Evolutionary conservation across 1,140 invertebrate genomes (phyloP).

Genomic region (Drosophila busckii): DNA sequence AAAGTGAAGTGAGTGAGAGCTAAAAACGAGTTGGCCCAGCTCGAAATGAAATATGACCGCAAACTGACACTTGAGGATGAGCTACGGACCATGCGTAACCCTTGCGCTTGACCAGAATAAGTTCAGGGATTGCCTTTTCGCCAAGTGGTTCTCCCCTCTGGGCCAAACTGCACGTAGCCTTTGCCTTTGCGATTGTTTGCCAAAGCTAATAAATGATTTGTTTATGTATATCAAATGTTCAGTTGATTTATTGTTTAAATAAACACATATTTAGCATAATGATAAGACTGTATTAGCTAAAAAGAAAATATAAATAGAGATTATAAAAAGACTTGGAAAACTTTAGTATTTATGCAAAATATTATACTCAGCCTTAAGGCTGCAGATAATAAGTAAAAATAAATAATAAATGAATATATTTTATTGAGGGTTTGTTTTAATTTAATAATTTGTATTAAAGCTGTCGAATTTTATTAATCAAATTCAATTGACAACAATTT

Average conservation of each 20-base stretch:
- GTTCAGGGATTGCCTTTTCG: conserved; percentile 22
- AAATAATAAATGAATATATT: too few relatives aligned
- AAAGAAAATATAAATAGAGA: too few relatives aligned
- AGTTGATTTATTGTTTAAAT: conserved; percentile 43
- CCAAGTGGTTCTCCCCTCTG: conserved; percentile 30
- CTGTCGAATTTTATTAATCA: too few relatives aligned
- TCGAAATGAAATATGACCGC: conserved; percentile 73
- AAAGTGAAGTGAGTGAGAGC: conserved; percentile 13
- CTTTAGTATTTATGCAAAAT: too few relatives aligned
- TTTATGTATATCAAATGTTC: conserved; percentile 42
- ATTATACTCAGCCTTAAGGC: too few relatives aligned
- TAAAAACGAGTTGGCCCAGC: conserved; percentile 53
- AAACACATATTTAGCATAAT: conserved; percentile 24
- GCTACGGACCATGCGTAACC: conserved; percentile 38
- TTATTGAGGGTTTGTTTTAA: too few relatives aligned
- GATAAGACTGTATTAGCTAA: conserved; percentile 13
- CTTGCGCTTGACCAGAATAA: conserved; percentile 44
- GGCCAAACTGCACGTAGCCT: background rate
- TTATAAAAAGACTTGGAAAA: too few relatives aligned
- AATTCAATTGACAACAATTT: too few relatives aligned
- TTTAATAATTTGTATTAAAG: too few relatives aligned
- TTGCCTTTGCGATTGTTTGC: background rate
- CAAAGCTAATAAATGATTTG: conserved; percentile 40
- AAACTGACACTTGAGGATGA: conserved; percentile 60
- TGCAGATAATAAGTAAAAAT: too few relatives aligned